Evolutionary conservation across 1,140 invertebrate species (phyloP).

Genomic region (Pectinophora gossypiella): DNA sequence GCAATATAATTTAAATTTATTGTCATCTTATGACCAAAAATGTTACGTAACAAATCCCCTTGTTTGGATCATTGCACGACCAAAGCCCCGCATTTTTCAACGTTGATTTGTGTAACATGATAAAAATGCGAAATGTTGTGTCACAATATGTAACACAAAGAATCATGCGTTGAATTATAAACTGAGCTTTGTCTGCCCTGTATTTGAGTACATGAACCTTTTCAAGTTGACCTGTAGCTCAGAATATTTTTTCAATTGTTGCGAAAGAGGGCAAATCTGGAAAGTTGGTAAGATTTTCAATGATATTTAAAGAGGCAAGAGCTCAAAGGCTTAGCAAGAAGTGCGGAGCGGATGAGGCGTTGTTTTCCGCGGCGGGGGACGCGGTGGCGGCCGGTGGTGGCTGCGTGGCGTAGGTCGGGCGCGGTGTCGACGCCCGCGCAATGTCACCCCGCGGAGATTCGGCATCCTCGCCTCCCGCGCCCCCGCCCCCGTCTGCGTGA

Average conservation of each 20-base stretch:
- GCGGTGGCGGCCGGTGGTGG: constrained; percentile 23
- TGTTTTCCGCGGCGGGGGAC: constrained; percentile 31
- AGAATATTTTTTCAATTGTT: too few species aligned
- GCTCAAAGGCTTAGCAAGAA: background rate
- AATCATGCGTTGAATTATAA: background rate
- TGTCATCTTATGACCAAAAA: background rate
- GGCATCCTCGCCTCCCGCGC: constrained; percentile 18
- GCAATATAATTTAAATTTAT: background rate
- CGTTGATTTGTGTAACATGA: background rate
- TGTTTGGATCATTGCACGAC: background rate
- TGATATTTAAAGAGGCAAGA: too few species aligned
- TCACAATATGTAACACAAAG: background rate
- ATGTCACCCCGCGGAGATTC: constrained; percentile 60
- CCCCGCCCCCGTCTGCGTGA: constrained; percentile 17
- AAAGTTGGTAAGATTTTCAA: too few species aligned
- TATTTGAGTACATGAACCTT: too few species aligned
- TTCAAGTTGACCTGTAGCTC: too few species aligned
- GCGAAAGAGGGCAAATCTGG: too few species aligned
- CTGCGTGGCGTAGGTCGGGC: constrained; percentile 59
- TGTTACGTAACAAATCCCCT: background rate
- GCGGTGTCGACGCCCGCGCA: constrained; percentile 57
- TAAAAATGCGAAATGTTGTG: background rate
- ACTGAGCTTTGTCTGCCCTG: background rate
- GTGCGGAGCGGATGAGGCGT: background rate
- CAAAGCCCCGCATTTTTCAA: background rate